phyloP scores from a whole-genome alignment of 2,888 invertebrate genomes.

The Drosophila fulvimacula region DNA sequence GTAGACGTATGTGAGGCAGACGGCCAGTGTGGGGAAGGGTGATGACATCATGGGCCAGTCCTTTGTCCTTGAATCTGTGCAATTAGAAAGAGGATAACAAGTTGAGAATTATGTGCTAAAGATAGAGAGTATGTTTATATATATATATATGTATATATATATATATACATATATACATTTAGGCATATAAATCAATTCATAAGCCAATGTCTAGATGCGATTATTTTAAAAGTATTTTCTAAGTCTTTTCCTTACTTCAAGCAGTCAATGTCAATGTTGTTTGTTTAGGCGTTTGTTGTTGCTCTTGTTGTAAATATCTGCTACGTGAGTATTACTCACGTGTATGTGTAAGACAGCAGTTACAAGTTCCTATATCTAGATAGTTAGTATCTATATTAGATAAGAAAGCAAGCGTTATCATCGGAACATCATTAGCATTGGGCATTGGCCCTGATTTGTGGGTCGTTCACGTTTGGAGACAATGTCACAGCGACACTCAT shows the following conservation, averaged over 20 bases:
- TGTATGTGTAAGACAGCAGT: slow-evolving; percentile 12
- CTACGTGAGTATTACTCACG: background rate
- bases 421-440: slow-evolving; percentile 52
- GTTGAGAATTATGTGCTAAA: too few relatives aligned
- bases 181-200: background rate
- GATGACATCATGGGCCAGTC: slow-evolving; percentile 97
- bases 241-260: background rate
- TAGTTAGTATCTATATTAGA: slow-evolving; percentile 37
- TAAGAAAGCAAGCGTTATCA: slow-evolving; percentile 57
- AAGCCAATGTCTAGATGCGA: background rate
- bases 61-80: slow-evolving; percentile 93
- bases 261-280: slow-evolving; percentile 1
- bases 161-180: too few relatives aligned
- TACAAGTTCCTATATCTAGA: slow-evolving; percentile 7
- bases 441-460: slow-evolving; percentile 50
- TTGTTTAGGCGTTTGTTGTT: background rate
- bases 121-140: background rate
- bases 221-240: background rate
- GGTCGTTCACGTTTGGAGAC: slow-evolving; percentile 27
- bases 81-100: slow-evolving; percentile 1
- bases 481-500: slow-evolving; percentile 34
- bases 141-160: background rate
- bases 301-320: background rate
- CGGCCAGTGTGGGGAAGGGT: slow-evolving; percentile 95
- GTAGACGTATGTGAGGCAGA: slow-evolving; percentile 95